These are phyloP conservation scores for Xestia sexstrigata DNA, from an alignment of 2,888 invertebrate species.

Conservation along the genomic window DNA sequence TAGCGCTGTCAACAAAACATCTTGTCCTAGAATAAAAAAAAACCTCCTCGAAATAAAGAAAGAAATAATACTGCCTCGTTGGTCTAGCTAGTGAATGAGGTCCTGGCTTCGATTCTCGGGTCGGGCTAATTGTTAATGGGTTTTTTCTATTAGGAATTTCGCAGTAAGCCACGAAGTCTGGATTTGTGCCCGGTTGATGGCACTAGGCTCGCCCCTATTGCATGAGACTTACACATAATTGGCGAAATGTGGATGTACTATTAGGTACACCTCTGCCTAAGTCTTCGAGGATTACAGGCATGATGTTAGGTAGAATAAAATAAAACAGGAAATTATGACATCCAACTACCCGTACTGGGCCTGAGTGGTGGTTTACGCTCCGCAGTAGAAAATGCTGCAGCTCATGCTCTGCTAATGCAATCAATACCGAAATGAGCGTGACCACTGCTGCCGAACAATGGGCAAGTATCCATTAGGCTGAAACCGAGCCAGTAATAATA, in stretches of 20 bases:
- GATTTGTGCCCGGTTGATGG: background rate
- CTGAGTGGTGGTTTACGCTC: background rate
- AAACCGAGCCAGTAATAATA: constrained; percentile 78
- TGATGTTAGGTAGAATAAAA: background rate
- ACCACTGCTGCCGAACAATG: constrained; percentile 67
- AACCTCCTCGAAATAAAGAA: background rate
- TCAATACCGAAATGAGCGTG: constrained; percentile 70
- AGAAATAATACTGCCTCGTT: background rate
- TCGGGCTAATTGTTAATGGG: background rate
- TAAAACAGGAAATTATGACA: background rate
- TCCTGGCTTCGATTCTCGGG: background rate
- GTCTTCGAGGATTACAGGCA: background rate
- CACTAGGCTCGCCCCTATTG: background rate
- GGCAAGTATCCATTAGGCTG: constrained; percentile 67
- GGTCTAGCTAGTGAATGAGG: background rate
- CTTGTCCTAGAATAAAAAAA: background rate
- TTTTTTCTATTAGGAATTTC: background rate
- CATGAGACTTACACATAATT: background rate
- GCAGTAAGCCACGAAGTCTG: background rate
- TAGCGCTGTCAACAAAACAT: background rate
- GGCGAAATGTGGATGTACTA: background rate
- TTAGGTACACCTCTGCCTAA: background rate
- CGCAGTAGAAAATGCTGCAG: background rate
- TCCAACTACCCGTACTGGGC: background rate
- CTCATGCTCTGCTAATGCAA: constrained; percentile 14